These are phyloP conservation scores for Chorisops tibialis DNA, from an alignment of 2,888 invertebrate species.

Conservation along the genomic window DNA sequence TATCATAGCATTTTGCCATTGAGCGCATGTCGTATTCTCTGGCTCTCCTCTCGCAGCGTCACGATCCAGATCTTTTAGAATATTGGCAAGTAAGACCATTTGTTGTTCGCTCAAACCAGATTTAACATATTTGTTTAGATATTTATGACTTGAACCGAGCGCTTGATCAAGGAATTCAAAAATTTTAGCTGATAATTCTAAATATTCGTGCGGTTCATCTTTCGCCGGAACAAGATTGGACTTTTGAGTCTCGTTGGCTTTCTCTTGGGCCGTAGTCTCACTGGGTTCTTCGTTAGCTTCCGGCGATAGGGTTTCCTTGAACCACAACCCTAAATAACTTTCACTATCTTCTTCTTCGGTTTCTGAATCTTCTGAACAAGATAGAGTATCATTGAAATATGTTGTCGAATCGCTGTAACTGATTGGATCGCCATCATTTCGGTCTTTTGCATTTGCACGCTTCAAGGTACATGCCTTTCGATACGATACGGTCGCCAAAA, in stretches of 20 bases:
- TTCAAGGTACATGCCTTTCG: slow-evolving; percentile 85
- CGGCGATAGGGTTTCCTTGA: slow-evolving; percentile 88
- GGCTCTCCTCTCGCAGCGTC: slow-evolving; percentile 83
- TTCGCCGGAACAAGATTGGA: slow-evolving; percentile 67
- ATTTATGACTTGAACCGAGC: slow-evolving; percentile 58
- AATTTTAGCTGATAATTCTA: slow-evolving; percentile 80
- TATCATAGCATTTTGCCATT: slow-evolving; percentile 52
- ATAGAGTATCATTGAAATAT: slow-evolving; percentile 92
- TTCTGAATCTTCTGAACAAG: slow-evolving; percentile 87
- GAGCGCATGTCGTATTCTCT: slow-evolving; percentile 51
- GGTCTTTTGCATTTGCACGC: slow-evolving; percentile 70
- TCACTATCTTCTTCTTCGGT: slow-evolving; percentile 74
- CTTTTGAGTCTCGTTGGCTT: slow-evolving; percentile 56
- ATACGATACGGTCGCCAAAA: slow-evolving; percentile 84
- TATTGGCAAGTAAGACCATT: slow-evolving; percentile 81
- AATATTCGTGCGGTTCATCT: slow-evolving; percentile 81
- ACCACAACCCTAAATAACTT: slow-evolving; percentile 74
- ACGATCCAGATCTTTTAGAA: slow-evolving; percentile 85
- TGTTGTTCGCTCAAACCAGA: slow-evolving; percentile 76
- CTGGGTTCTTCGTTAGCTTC: slow-evolving; percentile 56
- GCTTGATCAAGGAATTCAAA: slow-evolving; percentile 80
- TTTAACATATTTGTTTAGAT: slow-evolving; percentile 65
- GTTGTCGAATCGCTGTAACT: slow-evolving; percentile 90
- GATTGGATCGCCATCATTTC: slow-evolving; percentile 77
- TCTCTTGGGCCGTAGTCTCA: slow-evolving; percentile 57